Base-by-base conservation (phyloP, 2,888 invertebrate genomes). In the Leptopterna dolabrata region DNA sequence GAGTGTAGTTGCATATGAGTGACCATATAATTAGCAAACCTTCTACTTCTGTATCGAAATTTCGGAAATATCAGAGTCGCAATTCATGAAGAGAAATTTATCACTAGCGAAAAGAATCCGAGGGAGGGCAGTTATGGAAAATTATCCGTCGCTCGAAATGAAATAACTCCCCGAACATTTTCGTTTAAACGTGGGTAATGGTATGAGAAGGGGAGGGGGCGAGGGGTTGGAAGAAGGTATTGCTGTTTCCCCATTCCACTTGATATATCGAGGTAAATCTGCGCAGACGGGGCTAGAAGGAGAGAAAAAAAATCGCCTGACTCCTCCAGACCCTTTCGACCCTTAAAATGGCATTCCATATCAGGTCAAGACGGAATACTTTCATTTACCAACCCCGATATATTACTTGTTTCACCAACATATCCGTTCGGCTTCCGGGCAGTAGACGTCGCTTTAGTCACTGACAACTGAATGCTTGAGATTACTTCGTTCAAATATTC, bases 351-450 rank as follows among this genome's bases (percentile, higher is more conserved):
- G 85, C 85, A 76, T 85, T 85, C 51, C 76, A 85, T 76, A 76
- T 85, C 85, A 85, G 76, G 73, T 85, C 85, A 76, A 85, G 85
- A 85, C 85, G 85, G 85, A 85, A 83, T 83, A 83, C 83, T 73
- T 71, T 45, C 71, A 71, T 85, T 76, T 85, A 85, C 85, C 85
- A 27, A 71, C 47, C 71, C 14, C 71, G 47, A 85, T 85, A 85
- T 85, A 85, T 85, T 47, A 63, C 85, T 43, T 30, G 85, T 85
- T 85, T 85, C 85, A 85, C 71, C 73, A 73, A 85, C 85, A 85
- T 45, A 85, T 73, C 45, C 76, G 41, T 76, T 41, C n/a, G 13
- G 36, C 41, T 14, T 14, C 29, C 30, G 27, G 71, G 24, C 19
- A 6, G 63, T 63, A 27, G 27, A 63, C 63, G 63, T 63, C 63